Percentiles rank a stretch among this genome's conserved stretches.
Evolutionary conservation across 2,888 invertebrate genomes (phyloP).

Genomic region (Enchytraeus crypticus): DNA sequence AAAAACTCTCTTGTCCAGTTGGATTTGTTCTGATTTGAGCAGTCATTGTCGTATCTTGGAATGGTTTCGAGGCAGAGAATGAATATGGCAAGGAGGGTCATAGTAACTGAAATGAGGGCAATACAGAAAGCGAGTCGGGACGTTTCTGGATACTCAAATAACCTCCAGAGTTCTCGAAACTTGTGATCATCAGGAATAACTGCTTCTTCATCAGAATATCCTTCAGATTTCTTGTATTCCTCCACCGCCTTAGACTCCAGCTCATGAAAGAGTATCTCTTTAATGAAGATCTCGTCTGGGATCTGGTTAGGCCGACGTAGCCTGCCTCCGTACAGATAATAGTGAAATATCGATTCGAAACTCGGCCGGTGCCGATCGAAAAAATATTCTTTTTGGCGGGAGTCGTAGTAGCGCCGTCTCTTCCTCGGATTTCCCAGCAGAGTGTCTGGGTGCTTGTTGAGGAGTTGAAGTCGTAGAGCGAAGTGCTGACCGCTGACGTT

Average conservation of each 20-base stretch:
- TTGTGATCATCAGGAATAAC: constrained; percentile 32
- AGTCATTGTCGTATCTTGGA: constrained; percentile 39
- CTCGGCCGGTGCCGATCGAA: constrained; percentile 41
- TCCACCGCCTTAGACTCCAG: constrained; percentile 43
- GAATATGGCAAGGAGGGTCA: constrained; percentile 48
- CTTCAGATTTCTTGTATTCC: constrained; percentile 43
- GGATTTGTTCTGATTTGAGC: constrained; percentile 24
- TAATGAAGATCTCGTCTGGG: constrained; percentile 49
- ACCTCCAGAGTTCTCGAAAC: constrained; percentile 42
- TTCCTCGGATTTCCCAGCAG: constrained; percentile 37
- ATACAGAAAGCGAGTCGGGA: constrained; percentile 44
- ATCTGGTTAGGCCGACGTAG: constrained; percentile 48
- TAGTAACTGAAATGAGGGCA: constrained; percentile 46
- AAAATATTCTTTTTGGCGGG: constrained; percentile 36
- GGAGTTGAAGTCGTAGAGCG: constrained; percentile 38
- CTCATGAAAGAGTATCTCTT: constrained; percentile 42
- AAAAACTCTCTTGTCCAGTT: constrained; percentile 36
- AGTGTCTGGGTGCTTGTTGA: constrained; percentile 39
- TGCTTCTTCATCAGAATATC: constrained; percentile 32
- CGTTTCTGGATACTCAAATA: constrained; percentile 49
- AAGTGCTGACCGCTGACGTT: constrained; percentile 42
- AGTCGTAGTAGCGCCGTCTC: constrained; percentile 37
- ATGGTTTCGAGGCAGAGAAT: constrained; percentile 51
- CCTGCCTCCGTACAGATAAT: constrained; percentile 45
- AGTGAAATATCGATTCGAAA: constrained; percentile 43